A percentile compares a stretch with the other conserved stretches of the same genome.
Conservation (phyloP, 2,888 invertebrate species). For the Malachius bipustulatus region DNA sequence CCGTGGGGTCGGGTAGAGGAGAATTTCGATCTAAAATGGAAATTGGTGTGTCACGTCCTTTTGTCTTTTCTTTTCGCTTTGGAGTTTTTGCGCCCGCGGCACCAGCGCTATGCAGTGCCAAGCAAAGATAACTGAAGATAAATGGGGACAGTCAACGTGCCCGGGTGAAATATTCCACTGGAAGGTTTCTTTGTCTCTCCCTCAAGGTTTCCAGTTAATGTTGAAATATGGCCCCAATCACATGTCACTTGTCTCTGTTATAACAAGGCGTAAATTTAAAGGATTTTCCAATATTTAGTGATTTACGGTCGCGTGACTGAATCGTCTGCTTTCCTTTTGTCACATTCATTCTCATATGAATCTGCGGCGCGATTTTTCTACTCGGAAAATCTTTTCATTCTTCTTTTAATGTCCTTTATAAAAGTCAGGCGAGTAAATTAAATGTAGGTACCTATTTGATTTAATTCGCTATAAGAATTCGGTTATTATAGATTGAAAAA, state of each 20-base stretch:
- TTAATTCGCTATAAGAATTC: too few relatives aligned
- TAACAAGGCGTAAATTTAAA: conserved; percentile 20
- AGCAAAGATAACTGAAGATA: conserved; percentile 34
- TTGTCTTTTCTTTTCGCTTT: conserved; percentile 31
- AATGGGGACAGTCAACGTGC: conserved; percentile 33
- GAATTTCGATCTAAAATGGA: conserved; percentile 38
- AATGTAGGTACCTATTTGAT: too few relatives aligned
- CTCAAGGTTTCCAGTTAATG: conserved; percentile 27
- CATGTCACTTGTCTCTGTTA: conserved; percentile 21
- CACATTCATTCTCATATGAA: too few relatives aligned
- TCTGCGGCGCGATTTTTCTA: too few relatives aligned
- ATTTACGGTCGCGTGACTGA: conserved; percentile 20
- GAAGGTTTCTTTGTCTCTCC: conserved; percentile 31
- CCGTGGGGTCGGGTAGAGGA: too few relatives aligned
- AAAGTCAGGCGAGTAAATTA: too few relatives aligned
- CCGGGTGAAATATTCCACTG: conserved; percentile 34
- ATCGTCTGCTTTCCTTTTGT: neutral
- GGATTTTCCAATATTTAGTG: conserved; percentile 25
- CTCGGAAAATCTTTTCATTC: too few relatives aligned
- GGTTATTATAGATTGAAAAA: too few relatives aligned
- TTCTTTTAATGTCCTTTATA: too few relatives aligned
- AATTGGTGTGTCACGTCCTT: conserved; percentile 38
- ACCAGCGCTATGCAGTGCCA: conserved; percentile 31
- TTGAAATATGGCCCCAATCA: conserved; percentile 24
- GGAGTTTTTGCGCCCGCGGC: conserved; percentile 31